A percentile compares a stretch with the other conserved stretches of the same genome.
These are phyloP conservation scores for Apamea sordens DNA, from an alignment of 2,888 invertebrate genomes.

Conservation along the genomic window DNA sequence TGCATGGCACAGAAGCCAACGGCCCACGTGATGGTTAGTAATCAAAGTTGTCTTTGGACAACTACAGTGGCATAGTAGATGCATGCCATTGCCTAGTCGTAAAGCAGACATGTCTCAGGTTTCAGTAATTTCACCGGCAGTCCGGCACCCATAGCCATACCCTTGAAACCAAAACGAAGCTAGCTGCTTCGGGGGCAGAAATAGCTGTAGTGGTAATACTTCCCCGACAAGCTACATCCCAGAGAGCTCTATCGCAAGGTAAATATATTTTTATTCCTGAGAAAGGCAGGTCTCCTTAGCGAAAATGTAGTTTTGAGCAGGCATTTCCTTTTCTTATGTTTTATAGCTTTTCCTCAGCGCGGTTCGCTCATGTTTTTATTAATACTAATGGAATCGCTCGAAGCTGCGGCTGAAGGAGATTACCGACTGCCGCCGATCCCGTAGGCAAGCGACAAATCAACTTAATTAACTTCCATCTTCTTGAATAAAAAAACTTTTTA, in stretches of 20 bases:
- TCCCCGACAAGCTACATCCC: background rate
- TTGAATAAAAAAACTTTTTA: background rate
- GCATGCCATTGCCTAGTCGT: background rate
- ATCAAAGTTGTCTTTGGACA: background rate
- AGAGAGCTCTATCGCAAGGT: background rate
- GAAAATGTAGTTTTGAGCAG: background rate
- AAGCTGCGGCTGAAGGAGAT: background rate
- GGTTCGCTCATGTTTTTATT: background rate
- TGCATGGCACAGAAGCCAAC: background rate
- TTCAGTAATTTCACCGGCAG: background rate
- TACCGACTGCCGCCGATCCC: background rate
- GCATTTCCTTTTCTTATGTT: background rate
- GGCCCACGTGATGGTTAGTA: background rate
- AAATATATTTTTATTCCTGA: background rate
- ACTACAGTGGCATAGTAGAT: no score
- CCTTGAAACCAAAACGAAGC: background rate
- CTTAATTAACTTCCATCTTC: background rate
- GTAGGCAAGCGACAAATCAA: background rate
- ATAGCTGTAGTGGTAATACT: background rate
- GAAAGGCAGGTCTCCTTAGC: no score
- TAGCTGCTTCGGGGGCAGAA: background rate
- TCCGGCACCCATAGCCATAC: background rate
- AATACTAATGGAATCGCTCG: background rate
- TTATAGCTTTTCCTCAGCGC: background rate
- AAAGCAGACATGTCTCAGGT: background rate